phyloP scores from a whole-genome alignment of 2,888 invertebrate genomes.

The Octonoba sinensis region DNA sequence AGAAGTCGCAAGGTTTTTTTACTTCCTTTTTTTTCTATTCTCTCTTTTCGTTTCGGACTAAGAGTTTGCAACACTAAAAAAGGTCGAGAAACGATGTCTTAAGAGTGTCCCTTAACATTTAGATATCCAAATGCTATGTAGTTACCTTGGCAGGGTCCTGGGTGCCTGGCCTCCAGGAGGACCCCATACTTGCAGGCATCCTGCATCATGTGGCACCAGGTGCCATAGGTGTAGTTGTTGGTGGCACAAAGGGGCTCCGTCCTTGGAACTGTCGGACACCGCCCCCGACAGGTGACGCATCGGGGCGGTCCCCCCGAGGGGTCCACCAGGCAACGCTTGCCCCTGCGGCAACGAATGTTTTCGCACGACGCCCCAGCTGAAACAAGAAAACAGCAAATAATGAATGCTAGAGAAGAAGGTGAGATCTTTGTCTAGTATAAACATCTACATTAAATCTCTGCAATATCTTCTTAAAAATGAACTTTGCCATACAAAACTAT shows the following conservation, averaged over 20 bases:
- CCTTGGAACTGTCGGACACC: conserved; percentile 58
- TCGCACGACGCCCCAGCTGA: conserved; percentile 76
- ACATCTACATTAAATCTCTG: background rate
- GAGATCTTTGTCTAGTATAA: no score
- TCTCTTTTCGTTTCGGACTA: no score
- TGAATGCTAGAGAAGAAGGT: background rate
- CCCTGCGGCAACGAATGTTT: conserved; percentile 78
- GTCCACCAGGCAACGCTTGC: conserved; percentile 80
- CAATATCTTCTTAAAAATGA: background rate
- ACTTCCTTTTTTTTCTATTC: no score
- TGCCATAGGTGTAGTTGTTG: conserved; percentile 81
- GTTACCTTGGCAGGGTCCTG: conserved; percentile 71
- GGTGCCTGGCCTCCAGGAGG: conserved; percentile 79
- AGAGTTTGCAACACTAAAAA: no score
- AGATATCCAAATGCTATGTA: background rate
- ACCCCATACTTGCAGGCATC: conserved; percentile 82
- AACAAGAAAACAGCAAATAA: background rate
- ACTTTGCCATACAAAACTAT: no score
- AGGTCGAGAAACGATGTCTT: background rate
- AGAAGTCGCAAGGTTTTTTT: no score
- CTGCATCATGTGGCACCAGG: conserved; percentile 84
- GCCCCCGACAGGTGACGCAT: conserved; percentile 78
- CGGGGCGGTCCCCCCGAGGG: conserved; percentile 78
- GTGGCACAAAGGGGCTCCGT: conserved; percentile 77
- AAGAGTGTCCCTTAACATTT: background rate